Evolutionary conservation across 2,888 invertebrate species (phyloP).

Genomic region (Teleiodes luculella): DNA sequence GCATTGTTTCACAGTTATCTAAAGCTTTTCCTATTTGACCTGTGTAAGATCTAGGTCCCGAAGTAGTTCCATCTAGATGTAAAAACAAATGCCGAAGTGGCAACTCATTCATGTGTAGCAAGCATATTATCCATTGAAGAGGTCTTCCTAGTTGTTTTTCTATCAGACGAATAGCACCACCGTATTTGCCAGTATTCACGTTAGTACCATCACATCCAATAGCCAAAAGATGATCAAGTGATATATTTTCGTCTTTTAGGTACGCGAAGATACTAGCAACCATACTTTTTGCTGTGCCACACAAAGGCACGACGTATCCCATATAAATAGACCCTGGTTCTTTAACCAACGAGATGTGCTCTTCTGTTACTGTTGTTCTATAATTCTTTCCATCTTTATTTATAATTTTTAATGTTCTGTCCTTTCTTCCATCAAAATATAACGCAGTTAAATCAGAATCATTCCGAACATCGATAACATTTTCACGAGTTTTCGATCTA

Average conservation of each 20-base stretch:
- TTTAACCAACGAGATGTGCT: constrained; percentile 9
- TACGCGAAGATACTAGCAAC: neutral
- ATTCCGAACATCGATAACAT: neutral
- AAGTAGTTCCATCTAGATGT: constrained; percentile 23
- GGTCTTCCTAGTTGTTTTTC: constrained; percentile 9
- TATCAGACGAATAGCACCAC: constrained; percentile 5
- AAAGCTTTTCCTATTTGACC: constrained; percentile 19
- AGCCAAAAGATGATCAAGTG: neutral
- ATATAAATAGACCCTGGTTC: constrained; percentile 11
- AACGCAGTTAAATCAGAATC: constrained; percentile 17
- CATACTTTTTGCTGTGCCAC: neutral
- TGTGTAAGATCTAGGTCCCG: constrained; percentile 21
- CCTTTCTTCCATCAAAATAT: constrained; percentile 15
- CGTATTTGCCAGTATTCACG: constrained; percentile 7
- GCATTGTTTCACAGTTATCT: no score
- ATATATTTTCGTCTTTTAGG: neutral
- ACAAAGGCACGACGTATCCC: neutral
- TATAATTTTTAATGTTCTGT: neutral
- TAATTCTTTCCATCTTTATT: neutral
- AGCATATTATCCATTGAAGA: constrained; percentile 7
- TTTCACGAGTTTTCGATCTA: neutral
- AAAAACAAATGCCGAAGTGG: constrained; percentile 1
- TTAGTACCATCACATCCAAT: constrained; percentile 1
- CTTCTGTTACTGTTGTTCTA: neutral
- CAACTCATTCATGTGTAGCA: constrained; percentile 1